phyloP scores from a whole-genome alignment of 2,113 vertebrate genomes.

The Anguilla rostrata region DNA sequence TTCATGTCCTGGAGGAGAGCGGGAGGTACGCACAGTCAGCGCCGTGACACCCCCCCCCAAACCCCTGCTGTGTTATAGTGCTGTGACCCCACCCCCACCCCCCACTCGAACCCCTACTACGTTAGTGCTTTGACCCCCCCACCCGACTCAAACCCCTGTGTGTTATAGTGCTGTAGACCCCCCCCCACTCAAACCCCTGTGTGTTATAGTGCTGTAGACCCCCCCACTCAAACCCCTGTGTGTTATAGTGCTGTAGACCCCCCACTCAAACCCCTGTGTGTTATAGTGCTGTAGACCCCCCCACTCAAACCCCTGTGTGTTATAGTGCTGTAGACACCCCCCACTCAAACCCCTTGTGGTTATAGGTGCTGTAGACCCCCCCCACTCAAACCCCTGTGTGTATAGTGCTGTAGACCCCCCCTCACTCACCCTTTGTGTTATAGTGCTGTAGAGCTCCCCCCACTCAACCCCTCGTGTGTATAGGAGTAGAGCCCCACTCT shows the following conservation, averaged over 20 bases:
- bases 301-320: background rate
- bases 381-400: background rate
- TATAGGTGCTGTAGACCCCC: too few species aligned
- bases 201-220: too few species aligned
- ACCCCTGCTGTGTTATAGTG: background rate
- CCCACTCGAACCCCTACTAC: too few species aligned
- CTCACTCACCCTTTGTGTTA: too few species aligned
- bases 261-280: too few species aligned
- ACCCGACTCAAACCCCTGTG: background rate
- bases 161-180: background rate
- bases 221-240: background rate
- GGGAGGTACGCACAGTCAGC: background rate
- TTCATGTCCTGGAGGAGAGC: constrained; percentile 88
- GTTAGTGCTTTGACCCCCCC: too few species aligned
- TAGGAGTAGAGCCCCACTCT: background rate
- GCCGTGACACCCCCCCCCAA: too few species aligned
- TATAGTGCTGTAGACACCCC: background rate
- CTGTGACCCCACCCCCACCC: too few species aligned
- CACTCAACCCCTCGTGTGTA: background rate
- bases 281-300: too few species aligned
- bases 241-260: background rate
- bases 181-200: background rate
- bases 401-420: background rate
- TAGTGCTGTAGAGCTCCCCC: too few species aligned
- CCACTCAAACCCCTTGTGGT: too few species aligned